phyloP scores from a whole-genome alignment of 1,140 invertebrate species.

The Formica selysi region DNA sequence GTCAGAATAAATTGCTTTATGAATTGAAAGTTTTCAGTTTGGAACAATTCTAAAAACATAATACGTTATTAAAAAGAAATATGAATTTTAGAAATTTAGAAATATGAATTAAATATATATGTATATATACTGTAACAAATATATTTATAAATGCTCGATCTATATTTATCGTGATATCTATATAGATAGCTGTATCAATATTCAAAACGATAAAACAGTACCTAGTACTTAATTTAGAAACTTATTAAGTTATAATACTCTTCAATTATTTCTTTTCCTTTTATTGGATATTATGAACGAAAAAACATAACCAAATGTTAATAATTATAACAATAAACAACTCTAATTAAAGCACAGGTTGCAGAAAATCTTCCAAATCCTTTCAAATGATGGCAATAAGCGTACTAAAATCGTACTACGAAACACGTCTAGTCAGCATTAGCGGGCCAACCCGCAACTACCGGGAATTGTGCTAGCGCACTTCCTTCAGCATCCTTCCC shows the following conservation, averaged over 20 bases:
- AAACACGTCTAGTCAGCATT: constrained; percentile 28
- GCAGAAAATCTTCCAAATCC: not conserved
- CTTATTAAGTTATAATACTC: not conserved
- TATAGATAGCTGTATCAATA: not conserved
- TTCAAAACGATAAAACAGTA: not conserved
- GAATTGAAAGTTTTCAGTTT: not conserved
- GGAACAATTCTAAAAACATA: not conserved
- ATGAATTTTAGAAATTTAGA: not conserved
- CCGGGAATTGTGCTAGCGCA: constrained; percentile 38
- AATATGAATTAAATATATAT: not conserved
- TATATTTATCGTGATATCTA: not conserved
- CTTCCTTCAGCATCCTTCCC: constrained; percentile 9
- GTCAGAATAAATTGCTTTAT: not conserved
- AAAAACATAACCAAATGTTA: not conserved
- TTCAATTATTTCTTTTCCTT: not conserved
- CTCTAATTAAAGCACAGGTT: constrained; percentile 25
- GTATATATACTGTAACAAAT: not conserved
- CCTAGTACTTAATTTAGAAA: not conserved
- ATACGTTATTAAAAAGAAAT: not conserved
- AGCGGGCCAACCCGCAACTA: constrained; percentile 11
- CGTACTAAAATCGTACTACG: not conserved
- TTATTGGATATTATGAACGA: constrained; percentile 12
- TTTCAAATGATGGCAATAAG: constrained; percentile 44
- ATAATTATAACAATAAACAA: constrained; percentile 23
- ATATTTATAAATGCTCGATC: not conserved